These are phyloP conservation scores for Sebastes reedi DNA, from an alignment of 2,797 vertebrate species.

Conservation along the genomic window DNA sequence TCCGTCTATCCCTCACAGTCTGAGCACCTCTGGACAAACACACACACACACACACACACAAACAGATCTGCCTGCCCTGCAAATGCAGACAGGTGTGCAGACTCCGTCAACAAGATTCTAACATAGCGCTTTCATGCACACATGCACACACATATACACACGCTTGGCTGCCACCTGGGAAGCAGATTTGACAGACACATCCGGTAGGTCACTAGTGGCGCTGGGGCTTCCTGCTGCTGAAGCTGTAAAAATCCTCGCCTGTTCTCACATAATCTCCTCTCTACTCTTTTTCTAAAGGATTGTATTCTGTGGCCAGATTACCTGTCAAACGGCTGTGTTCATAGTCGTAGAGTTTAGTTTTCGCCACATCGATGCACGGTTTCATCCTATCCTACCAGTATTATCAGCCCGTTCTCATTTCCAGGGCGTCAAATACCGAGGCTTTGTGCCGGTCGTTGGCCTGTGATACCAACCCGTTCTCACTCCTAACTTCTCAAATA, in stretches of 20 bases:
- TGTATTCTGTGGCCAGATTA: conserved; percentile 48
- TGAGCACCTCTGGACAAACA: conserved; percentile 39
- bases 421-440: too few species aligned
- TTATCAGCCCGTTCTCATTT: too few species aligned
- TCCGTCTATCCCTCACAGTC: conserved; percentile 49
- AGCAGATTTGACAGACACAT: conserved; percentile 67
- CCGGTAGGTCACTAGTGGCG: conserved; percentile 49
- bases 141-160: conserved; percentile 9
- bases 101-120: conserved; percentile 51
- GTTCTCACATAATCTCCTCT: conserved; percentile 25
- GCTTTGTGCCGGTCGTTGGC: too few species aligned
- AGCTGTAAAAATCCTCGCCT: conserved; percentile 44
- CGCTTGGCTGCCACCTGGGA: conserved; percentile 51
- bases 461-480: too few species aligned
- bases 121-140: conserved; percentile 44
- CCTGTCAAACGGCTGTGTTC: conserved; percentile 46
- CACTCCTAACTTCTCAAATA: too few species aligned
- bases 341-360: conserved; percentile 24
- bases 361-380: conserved; percentile 29
- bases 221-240: conserved; percentile 63
- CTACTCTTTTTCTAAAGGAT: conserved; percentile 19
- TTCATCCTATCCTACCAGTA: conserved; percentile 15
- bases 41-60: conserved; percentile 36
- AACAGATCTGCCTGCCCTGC: conserved; percentile 46
- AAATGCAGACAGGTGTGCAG: conserved; percentile 63